Evolutionary conservation across 2,113 vertebrate species (phyloP), one percentile per base, ranked within the genome.

Genomic region (Corvus cornix): DNA sequence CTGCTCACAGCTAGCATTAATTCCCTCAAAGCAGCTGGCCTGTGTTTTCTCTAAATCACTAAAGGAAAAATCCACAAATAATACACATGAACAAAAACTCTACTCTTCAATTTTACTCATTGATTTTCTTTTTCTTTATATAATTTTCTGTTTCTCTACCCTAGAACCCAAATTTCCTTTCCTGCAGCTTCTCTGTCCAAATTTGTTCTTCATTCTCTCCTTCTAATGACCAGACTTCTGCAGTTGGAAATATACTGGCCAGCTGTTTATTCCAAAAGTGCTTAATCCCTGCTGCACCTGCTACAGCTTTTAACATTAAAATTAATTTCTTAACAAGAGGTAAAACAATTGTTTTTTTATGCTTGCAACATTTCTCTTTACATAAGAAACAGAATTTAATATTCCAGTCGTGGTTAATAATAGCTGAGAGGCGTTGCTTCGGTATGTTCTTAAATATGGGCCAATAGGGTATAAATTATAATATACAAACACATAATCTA

Each of bases 281-380:
- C 73, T 90, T 95, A 95, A 96, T 95, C 90, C 60, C 79, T 74
- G 33, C 60, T 93, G 79, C 85, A 93, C 79, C 85, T 81, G 72
- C 72, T 83, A n/a, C 52, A 80, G 85, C 59, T 92, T 93, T 92
- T 83, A 84, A 37, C 56, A 78, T 93, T 59, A 67, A 81, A 75
- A 83, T 83, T 86, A 67, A 72, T 87, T 91, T 90, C 44, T 87
- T 86, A 75, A 67, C 46, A 43, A 75, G 56, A 85, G 43, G 64
- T 81, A 84, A 81, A 94, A 13, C 19, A 70, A 55, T 16, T 31
- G 20, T 31, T 78, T 91, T 91, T 75, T 66, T n/a, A 93, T 35
- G 26, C 43, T 77, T 68, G 31, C 23, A 78, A 70, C 35, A 48
- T 84, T 90, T 70, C 41, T 87, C 22, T 83, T 85, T 58, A 69